Conservation (phyloP, 1,140 invertebrate genomes). For the Muscidifurax raptorellus region DNA sequence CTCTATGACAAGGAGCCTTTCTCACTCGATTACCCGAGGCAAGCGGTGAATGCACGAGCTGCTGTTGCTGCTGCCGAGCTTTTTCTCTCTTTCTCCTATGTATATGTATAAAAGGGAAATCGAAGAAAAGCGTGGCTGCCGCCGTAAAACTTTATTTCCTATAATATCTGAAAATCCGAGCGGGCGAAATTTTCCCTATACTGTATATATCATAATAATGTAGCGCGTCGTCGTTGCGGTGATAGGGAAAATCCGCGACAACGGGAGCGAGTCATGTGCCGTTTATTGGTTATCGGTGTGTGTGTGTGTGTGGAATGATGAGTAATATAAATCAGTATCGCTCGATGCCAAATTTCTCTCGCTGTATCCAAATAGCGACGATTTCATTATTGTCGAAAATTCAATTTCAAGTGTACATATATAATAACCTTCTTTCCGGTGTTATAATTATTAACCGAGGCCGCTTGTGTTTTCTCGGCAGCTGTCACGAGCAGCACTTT, state of each 20-base stretch:
- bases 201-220: background rate
- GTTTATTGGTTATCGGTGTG: background rate
- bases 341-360: background rate
- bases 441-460: background rate
- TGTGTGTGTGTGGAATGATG: too few species aligned
- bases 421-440: background rate
- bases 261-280: too few species aligned
- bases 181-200: background rate
- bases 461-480: too few species aligned
- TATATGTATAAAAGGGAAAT: background rate
- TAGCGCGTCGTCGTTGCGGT: background rate
- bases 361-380: too few species aligned
- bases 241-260: background rate
- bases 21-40: conserved; percentile 26
- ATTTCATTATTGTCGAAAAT: background rate
- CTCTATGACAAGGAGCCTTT: conserved; percentile 23
- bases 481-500: too few species aligned
- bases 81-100: background rate
- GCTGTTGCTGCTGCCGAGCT: background rate
- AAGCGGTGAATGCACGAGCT: background rate
- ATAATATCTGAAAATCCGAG: conserved; percentile 10
- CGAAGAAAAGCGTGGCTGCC: background rate
- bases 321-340: too few species aligned
- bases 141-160: conserved; percentile 15
- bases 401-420: background rate